These are phyloP conservation scores for Sminthurides bifidus DNA, from an alignment of 1,140 invertebrate genomes.

Conservation along the genomic window DNA sequence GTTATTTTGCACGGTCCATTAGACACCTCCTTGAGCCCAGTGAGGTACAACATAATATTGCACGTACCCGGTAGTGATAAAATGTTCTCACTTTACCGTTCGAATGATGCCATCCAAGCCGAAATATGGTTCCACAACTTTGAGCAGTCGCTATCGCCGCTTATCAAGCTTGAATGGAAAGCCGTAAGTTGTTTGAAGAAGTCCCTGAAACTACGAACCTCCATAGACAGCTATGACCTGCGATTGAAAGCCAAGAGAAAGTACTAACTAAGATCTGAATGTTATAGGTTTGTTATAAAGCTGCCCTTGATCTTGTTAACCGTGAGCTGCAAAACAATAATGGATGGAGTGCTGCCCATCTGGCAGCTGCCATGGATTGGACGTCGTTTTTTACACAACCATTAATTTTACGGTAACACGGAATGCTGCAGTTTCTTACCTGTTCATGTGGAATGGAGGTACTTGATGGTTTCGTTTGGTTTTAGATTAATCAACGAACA, in stretches of 20 bases:
- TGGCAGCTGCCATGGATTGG: constrained; percentile 9
- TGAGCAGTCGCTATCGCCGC: constrained; percentile 4
- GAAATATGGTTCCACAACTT: constrained; percentile 11
- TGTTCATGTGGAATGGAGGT: neutral
- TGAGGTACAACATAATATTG: constrained; percentile 16
- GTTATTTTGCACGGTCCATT: constrained; percentile 21
- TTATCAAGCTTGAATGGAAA: neutral
- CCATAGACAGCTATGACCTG: neutral
- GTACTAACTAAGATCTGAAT: neutral
- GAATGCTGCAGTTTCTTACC: too few species aligned
- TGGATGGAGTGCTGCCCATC: constrained; percentile 11
- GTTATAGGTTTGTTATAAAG: constrained; percentile 15
- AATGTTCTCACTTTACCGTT: constrained; percentile 19
- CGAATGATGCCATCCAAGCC: constrained; percentile 4
- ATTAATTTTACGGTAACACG: neutral
- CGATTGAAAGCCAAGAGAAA: neutral
- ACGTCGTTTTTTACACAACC: neutral
- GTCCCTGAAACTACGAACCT: neutral
- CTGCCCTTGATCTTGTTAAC: constrained; percentile 7
- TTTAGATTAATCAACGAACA: constrained; percentile 11
- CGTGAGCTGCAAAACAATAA: constrained; percentile 5
- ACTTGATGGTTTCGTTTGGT: neutral
- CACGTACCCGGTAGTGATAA: constrained; percentile 15
- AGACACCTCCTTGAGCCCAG: neutral
- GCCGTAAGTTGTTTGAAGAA: neutral